Conservation (phyloP, 2,888 invertebrate genomes). For the Pyrgus malvae region DNA sequence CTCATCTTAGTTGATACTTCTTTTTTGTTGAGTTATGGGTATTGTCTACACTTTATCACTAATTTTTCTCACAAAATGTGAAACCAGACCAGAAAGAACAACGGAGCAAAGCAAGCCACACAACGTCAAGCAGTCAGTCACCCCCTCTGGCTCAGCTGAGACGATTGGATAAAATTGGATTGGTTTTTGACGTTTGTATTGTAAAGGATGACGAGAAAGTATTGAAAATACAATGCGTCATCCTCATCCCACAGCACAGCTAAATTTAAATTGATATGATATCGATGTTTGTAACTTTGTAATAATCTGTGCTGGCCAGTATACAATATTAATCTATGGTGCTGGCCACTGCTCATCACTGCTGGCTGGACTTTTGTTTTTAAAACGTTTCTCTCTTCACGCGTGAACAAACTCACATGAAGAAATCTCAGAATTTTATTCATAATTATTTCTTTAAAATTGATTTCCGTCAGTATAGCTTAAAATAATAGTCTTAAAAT, state of each 20-base stretch:
- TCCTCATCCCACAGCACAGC: constrained; percentile 49
- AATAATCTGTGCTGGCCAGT: constrained; percentile 26
- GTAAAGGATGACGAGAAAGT: constrained; percentile 73
- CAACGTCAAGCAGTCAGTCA: constrained; percentile 78
- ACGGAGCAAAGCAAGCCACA: constrained; percentile 65
- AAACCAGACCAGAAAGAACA: constrained; percentile 58
- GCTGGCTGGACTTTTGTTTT: no score
- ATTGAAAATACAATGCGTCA: constrained; percentile 80
- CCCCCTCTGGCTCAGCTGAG: constrained; percentile 70
- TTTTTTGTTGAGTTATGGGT: constrained; percentile 45
- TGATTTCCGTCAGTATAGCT: no score
- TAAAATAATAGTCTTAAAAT: no score
- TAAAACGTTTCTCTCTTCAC: no score
- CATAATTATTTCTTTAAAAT: no score
- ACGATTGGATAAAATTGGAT: constrained; percentile 45
- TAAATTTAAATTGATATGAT: constrained; percentile 6
- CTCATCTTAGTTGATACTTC: constrained; percentile 82
- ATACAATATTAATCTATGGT: no score
- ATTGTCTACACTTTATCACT: constrained; percentile 50
- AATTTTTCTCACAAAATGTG: constrained; percentile 56
- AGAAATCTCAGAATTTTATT: no score
- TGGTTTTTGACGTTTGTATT: constrained; percentile 66
- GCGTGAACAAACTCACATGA: no score
- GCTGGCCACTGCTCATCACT: no score
- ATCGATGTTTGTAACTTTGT: constrained; percentile 18